Percentiles rank a stretch among this genome's conserved stretches.
These are phyloP conservation scores for Peromyscus attwateri DNA, from an alignment of 2,797 vertebrate species.

Conservation along the genomic window DNA sequence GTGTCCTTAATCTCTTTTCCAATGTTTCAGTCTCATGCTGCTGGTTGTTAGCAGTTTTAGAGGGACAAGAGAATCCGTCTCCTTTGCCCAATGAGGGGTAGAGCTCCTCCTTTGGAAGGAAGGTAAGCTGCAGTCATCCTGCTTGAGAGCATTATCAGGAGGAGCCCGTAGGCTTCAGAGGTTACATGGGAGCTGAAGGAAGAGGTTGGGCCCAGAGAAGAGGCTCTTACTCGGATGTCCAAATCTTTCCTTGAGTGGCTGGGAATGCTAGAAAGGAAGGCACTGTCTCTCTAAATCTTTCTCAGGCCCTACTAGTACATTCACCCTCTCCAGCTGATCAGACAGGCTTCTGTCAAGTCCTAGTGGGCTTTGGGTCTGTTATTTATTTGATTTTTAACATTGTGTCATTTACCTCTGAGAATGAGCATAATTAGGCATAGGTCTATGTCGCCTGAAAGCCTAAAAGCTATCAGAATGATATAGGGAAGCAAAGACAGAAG, in stretches of 20 bases:
- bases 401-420: conserved; percentile 69
- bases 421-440: conserved; percentile 72
- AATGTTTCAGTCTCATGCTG: neutral
- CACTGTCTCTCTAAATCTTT: neutral
- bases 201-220: neutral
- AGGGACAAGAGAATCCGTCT: neutral
- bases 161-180: neutral
- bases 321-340: neutral
- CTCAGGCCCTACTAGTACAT: neutral
- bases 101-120: neutral
- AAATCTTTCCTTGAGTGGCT: conserved; percentile 13
- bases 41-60: neutral
- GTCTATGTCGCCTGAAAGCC: conserved; percentile 48
- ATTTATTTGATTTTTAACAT: conserved; percentile 75
- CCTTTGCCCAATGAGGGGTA: neutral
- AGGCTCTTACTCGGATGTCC: neutral
- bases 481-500: conserved; percentile 9
- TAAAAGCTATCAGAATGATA: conserved; percentile 8
- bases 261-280: neutral
- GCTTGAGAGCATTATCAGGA: neutral
- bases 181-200: neutral
- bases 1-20: neutral
- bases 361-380: conserved; percentile 46
- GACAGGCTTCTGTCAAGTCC: conserved; percentile 33
- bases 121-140: neutral